phyloP scores from a whole-genome alignment of 2,888 invertebrate species.

The Drosophila ustulata region DNA sequence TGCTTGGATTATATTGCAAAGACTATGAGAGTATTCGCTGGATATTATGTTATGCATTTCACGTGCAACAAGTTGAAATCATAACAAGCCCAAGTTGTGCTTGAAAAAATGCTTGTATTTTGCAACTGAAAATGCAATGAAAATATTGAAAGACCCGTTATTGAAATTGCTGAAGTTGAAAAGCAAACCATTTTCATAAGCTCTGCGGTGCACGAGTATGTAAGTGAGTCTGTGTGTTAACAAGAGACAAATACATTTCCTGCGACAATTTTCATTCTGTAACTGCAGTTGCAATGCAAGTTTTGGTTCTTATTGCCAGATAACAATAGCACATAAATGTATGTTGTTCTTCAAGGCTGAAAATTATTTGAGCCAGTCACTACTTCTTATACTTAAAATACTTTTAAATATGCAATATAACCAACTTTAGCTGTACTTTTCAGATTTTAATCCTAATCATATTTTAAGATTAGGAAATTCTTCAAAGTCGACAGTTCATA shows the following conservation, averaged over 20 bases:
- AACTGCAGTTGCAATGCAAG: constrained; percentile 11
- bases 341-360: not conserved
- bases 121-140: constrained; percentile 72
- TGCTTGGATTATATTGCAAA: constrained; percentile 53
- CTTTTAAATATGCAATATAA: too few species aligned
- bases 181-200: constrained; percentile 46
- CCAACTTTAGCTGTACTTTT: too few species aligned
- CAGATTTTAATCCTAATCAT: too few species aligned
- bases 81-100: constrained; percentile 68
- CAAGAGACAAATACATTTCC: constrained; percentile 57
- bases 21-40: constrained; percentile 15
- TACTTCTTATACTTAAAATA: not conserved
- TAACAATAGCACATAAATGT: not conserved
- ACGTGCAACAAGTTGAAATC: constrained; percentile 82
- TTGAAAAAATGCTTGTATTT: constrained; percentile 43
- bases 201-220: constrained; percentile 21
- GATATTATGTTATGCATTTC: constrained; percentile 76
- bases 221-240: constrained; percentile 27
- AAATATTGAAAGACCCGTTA: constrained; percentile 72
- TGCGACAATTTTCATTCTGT: constrained; percentile 38
- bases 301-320: not conserved
- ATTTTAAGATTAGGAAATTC: too few species aligned
- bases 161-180: constrained; percentile 51
- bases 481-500: too few species aligned
- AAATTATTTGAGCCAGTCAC: not conserved